Conservation (phyloP, 2,888 invertebrate genomes). For the Sarcophaga variegata region DNA sequence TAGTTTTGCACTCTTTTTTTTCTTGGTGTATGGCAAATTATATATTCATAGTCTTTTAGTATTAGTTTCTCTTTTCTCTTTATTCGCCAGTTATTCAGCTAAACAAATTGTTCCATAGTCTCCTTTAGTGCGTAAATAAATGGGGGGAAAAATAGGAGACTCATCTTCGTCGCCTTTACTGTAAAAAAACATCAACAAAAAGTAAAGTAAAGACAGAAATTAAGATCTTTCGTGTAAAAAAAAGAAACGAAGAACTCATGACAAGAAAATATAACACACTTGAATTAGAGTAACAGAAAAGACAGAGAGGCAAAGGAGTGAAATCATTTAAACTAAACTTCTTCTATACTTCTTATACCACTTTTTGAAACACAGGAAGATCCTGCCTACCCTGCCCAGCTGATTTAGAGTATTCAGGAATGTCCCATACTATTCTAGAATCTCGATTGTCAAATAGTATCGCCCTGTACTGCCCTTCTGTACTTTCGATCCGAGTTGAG, state of each 20-base stretch:
- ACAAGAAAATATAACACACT: conserved; percentile 20
- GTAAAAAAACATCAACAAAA: conserved; percentile 20
- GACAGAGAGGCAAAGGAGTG: neutral
- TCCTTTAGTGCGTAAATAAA: conserved; percentile 52
- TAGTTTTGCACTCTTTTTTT: neutral
- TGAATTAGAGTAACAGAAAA: neutral
- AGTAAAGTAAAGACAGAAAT: conserved; percentile 41
- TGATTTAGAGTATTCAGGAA: no score
- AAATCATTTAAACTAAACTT: conserved; percentile 20
- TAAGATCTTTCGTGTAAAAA: conserved; percentile 37
- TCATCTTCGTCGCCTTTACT: conserved; percentile 51
- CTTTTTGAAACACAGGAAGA: no score
- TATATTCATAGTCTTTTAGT: conserved; percentile 62
- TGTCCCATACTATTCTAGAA: no score
- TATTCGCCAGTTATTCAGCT: conserved; percentile 56
- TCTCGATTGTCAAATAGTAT: no score
- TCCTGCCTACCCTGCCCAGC: no score
- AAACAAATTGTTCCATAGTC: conserved; percentile 59
- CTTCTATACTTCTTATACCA: no score
- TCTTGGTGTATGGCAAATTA: conserved; percentile 41
- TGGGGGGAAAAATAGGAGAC: conserved; percentile 21
- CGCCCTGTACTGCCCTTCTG: no score
- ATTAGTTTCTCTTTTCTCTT: conserved; percentile 4
- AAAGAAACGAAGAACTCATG: conserved; percentile 2
- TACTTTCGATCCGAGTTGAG: no score